Percentiles rank a stretch among this genome's conserved stretches.
phyloP scores from a whole-genome alignment of 2,888 invertebrate species.

The Microchrysa polita region DNA sequence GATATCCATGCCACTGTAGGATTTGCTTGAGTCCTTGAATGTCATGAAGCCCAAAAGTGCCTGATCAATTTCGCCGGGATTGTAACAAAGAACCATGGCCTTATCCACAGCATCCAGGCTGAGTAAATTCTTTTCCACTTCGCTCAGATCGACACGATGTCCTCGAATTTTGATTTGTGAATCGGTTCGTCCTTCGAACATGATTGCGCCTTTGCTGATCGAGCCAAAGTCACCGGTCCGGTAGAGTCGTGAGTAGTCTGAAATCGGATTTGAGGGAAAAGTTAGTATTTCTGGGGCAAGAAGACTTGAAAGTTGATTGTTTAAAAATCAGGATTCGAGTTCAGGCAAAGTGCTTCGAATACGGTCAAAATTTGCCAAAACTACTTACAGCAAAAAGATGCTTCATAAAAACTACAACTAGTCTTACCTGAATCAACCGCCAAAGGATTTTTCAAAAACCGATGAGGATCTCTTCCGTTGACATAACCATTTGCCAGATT shows the following conservation, averaged over 20 bases:
- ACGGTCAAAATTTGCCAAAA: too few relatives aligned
- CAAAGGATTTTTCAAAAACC: constrained; percentile 80
- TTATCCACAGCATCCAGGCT: constrained; percentile 75
- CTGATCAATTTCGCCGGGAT: constrained; percentile 76
- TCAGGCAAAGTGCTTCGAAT: too few relatives aligned
- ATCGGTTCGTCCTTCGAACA: constrained; percentile 85
- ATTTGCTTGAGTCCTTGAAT: constrained; percentile 62
- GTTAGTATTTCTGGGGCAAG: too few relatives aligned
- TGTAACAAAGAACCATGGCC: constrained; percentile 81
- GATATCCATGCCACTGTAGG: constrained; percentile 67
- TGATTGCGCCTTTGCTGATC: constrained; percentile 73
- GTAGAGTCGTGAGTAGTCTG: constrained; percentile 78
- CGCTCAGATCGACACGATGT: constrained; percentile 84
- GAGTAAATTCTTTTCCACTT: constrained; percentile 80
- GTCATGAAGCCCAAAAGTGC: constrained; percentile 76
- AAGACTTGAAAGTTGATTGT: too few relatives aligned
- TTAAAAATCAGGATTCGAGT: too few relatives aligned
- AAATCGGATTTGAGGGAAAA: constrained; percentile 38
- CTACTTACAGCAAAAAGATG: too few relatives aligned
- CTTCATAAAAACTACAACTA: too few relatives aligned
- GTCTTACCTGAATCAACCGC: constrained; percentile 70
- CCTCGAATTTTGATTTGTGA: constrained; percentile 88
- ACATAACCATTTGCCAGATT: constrained; percentile 86
- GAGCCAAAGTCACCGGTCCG: constrained; percentile 87
- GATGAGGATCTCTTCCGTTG: constrained; percentile 76